Evolutionary conservation across 2,888 invertebrate genomes (phyloP), one percentile per base, ranked within the genome.

Genomic region (Agapostemon virescens): DNA sequence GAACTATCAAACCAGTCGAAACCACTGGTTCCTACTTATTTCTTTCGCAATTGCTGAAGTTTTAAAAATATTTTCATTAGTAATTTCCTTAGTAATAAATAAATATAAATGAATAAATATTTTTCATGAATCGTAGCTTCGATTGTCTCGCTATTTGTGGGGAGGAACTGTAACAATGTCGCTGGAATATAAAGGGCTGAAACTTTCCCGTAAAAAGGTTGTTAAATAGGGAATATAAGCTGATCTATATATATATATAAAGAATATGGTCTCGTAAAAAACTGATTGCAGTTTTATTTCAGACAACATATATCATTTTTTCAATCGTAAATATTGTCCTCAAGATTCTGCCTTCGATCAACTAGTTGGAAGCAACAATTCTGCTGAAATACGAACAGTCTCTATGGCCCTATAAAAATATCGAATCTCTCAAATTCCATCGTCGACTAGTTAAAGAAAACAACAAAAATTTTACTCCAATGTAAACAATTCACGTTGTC

Each of bases 161-260:
- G 15, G 15, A 40, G 40, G 17, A n/a, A 45, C 7, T n/a, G n/a
- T 9, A 45, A 45, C 9, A 45, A 45, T n/a, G 45, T 20, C 9
- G 20, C 45, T 45, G 45, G 11, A n/a, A 49, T n/a, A 49, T 11
- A 49, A 49, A 49, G 49, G 11, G 11, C n/a, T 11, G n/a, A n/a
- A 11, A n/a, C 11, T 49, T 9, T n/a, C 49, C 11, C n/a, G n/a
- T 49, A 49, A 49, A 49, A n/a, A 49, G 9, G 9, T 49, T 49
- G 11, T 49, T n/a, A 11, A n/a, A 49, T n/a, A n/a, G n/a, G 11
- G 49, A 49, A n/a, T n/a, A n/a, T 11, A 49, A 49, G 49, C 49
- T n/a, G n/a, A n/a, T 49, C n/a, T n/a, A 49, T n/a, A 49, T 49
- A n/a, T 49, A 49, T n/a, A 49, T n/a, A 49, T 49, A n/a, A 49